phyloP scores from a whole-genome alignment of 2,888 invertebrate genomes.

The Incurvaria masculella region DNA sequence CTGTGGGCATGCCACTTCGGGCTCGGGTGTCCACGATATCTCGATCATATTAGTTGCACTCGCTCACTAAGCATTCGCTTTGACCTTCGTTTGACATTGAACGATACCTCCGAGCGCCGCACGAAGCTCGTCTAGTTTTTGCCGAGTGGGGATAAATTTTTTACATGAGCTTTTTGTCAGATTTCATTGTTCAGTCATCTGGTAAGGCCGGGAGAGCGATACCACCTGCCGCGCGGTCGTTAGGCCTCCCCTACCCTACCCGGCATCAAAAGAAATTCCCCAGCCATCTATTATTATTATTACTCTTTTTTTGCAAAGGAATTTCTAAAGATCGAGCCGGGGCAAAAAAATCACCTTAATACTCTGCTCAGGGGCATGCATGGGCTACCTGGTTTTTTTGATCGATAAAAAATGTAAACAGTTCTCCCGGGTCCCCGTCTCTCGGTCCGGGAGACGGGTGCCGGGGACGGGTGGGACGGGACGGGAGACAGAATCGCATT shows the following conservation, averaged over 20 bases:
- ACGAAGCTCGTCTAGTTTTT: neutral
- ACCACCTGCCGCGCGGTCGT: neutral
- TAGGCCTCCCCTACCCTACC: conserved; percentile 5
- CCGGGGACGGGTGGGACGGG: too few species aligned
- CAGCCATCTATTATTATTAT: conserved; percentile 49
- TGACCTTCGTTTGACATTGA: neutral
- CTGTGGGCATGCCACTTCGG: too few species aligned
- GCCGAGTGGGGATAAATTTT: neutral
- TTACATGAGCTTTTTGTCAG: neutral
- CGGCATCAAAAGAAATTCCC: conserved; percentile 45
- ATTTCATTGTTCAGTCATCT: neutral
- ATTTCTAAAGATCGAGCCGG: neutral
- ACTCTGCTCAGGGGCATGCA: neutral
- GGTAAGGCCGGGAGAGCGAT: neutral
- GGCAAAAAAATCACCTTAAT: neutral
- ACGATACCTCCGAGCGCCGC: too few species aligned
- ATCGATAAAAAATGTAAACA: neutral
- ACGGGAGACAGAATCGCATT: neutral
- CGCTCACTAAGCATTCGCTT: too few species aligned
- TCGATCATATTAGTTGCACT: too few species aligned
- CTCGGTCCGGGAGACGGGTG: too few species aligned
- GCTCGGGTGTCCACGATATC: too few species aligned
- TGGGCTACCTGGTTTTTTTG: neutral
- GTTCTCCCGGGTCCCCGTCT: neutral
- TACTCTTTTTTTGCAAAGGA: conserved; percentile 17